A percentile compares a stretch with the other conserved stretches of the same genome.
phyloP scores from a whole-genome alignment of 1,140 invertebrate species.

The Glossosoma conforme region DNA sequence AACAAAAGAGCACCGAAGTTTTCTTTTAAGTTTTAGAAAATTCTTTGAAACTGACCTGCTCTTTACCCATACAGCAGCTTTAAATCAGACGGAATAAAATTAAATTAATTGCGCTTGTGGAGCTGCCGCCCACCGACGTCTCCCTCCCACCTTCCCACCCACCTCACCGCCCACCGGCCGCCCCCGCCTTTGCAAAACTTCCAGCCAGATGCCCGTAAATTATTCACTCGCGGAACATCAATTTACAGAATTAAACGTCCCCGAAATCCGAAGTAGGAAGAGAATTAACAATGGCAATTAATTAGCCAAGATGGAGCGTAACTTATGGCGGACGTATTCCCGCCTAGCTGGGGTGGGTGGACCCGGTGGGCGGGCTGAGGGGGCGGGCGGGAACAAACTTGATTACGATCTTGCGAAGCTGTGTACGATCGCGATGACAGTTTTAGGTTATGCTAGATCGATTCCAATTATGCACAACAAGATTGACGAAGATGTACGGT shows the following conservation, averaged over 20 bases:
- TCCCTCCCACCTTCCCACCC: conserved; percentile 5
- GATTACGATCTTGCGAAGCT: conserved; percentile 14
- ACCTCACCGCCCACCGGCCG: neutral
- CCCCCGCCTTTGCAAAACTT: neutral
- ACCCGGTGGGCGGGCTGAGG: conserved; percentile 1
- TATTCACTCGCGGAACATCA: conserved; percentile 32
- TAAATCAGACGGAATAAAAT: conserved; percentile 19
- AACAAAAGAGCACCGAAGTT: too few species aligned
- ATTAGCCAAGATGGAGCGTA: conserved; percentile 31
- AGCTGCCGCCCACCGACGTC: conserved; percentile 5
- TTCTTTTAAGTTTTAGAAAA: too few species aligned
- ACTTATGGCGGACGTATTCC: conserved; percentile 26
- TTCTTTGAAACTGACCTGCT: conserved; percentile 12
- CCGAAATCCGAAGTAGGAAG: conserved; percentile 33
- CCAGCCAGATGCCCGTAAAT: conserved; percentile 29
- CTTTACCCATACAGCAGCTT: neutral
- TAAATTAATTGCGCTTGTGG: conserved; percentile 20
- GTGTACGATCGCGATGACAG: conserved; percentile 13
- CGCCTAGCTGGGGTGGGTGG: conserved; percentile 4
- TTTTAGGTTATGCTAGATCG: conserved; percentile 10
- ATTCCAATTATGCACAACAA: conserved; percentile 5
- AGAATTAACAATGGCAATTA: conserved; percentile 33
- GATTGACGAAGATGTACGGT: too few species aligned
- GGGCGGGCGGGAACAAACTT: conserved; percentile 2
- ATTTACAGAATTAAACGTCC: conserved; percentile 34